Evolutionary conservation across 2,888 invertebrate genomes (phyloP).

Genomic region (Caenorhabditis sp.): DNA sequence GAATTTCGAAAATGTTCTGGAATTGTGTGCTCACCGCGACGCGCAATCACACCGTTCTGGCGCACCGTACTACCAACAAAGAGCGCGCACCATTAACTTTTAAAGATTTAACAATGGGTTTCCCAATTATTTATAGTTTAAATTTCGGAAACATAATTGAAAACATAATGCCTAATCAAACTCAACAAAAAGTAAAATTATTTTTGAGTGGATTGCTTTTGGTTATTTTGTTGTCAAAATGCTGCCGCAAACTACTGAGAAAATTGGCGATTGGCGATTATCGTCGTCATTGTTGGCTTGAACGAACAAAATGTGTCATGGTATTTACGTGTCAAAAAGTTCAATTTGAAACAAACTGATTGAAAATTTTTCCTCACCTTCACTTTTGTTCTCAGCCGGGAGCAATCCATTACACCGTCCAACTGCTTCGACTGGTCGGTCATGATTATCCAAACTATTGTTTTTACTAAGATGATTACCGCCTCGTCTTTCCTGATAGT

Average conservation of each 20-base stretch:
- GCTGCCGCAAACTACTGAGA: no score
- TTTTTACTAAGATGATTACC: not conserved
- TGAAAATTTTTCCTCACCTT: not conserved
- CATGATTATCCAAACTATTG: slow-evolving; percentile 3
- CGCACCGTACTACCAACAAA: slow-evolving; percentile 14
- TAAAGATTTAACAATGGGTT: not conserved
- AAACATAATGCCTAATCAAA: no score
- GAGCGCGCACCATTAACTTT: slow-evolving; percentile 24
- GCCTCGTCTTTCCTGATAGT: not conserved
- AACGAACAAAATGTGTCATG: no score
- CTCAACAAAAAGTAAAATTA: no score
- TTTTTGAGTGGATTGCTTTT: no score
- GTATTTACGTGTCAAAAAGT: no score
- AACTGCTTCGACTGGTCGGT: not conserved
- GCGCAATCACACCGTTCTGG: slow-evolving; percentile 1
- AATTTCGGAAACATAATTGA: not conserved
- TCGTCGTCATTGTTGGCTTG: no score
- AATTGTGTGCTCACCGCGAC: slow-evolving; percentile 4
- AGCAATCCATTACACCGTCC: slow-evolving; percentile 17
- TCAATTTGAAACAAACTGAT: not conserved
- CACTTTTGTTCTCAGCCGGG: not conserved
- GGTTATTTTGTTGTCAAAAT: no score
- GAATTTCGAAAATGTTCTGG: slow-evolving; percentile 19
- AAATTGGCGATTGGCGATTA: no score
- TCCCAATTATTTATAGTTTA: not conserved